Conservation (phyloP, 2,113 vertebrate genomes). For the Caretta caretta region DNA sequence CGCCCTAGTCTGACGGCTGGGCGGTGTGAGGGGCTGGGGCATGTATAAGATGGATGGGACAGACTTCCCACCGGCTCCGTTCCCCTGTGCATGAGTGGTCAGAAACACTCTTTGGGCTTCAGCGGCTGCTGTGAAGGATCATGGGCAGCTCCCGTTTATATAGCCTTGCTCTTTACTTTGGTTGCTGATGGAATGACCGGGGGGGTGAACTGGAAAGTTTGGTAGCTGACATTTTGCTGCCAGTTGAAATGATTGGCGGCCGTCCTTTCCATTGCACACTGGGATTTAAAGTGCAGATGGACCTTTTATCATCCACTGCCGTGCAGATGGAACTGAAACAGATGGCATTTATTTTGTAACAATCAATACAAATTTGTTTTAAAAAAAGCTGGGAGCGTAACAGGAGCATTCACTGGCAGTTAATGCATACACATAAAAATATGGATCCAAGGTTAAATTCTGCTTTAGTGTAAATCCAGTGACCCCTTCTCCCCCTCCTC, state of each 20-base stretch:
- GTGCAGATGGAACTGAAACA: no score
- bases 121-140: neutral
- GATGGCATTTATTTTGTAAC: neutral
- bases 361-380: neutral
- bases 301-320: neutral
- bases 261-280: neutral
- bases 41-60: neutral
- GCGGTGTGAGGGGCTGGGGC: neutral
- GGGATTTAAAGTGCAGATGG: neutral
- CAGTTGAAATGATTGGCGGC: neutral
- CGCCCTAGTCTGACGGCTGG: neutral
- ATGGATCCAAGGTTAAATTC: rapidly evolving
- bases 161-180: neutral
- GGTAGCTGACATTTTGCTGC: neutral
- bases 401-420: neutral
- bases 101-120: neutral
- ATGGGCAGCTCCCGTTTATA: neutral
- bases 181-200: neutral
- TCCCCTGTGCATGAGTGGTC: neutral
- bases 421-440: neutral
- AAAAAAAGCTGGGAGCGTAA: neutral
- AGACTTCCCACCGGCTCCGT: neutral
- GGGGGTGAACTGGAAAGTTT: neutral
- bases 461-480: neutral
- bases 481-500: rapidly evolving